phyloP scores from a whole-genome alignment of 2,888 invertebrate genomes.

The Kryphioiulus occultus region DNA sequence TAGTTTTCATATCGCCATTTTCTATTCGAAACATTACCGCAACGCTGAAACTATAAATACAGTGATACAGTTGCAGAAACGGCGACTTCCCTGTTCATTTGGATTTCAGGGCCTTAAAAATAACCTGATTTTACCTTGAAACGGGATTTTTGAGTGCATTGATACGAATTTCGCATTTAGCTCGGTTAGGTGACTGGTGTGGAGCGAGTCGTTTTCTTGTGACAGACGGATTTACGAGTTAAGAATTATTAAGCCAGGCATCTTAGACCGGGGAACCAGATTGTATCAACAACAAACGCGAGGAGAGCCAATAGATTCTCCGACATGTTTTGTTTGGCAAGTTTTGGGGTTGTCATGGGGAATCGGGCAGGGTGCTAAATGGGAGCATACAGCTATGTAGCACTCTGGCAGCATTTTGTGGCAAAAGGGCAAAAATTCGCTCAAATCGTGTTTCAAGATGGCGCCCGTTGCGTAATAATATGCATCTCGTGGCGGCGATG shows the following conservation, averaged over 20 bases:
- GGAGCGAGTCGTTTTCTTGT: neutral
- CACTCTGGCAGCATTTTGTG: neutral
- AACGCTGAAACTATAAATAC: no score
- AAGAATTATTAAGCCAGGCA: neutral
- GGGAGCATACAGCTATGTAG: neutral
- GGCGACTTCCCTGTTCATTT: no score
- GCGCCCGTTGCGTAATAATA: neutral
- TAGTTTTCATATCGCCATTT: no score
- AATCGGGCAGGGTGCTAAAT: neutral
- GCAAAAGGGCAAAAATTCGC: neutral
- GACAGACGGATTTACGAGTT: neutral
- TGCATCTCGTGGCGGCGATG: neutral
- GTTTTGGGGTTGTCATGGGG: neutral
- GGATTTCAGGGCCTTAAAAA: no score
- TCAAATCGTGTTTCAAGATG: neutral
- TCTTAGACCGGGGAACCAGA: neutral
- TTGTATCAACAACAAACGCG: neutral
- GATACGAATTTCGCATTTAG: neutral
- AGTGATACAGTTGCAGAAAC: no score
- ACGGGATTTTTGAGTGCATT: neutral
- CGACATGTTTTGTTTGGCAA: slow-evolving; percentile 24
- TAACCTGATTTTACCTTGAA: no score
- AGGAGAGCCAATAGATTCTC: slow-evolving; percentile 9
- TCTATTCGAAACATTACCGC: no score
- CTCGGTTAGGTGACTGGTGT: neutral